These are phyloP conservation scores for Rafetus swinhoei DNA, from an alignment of 2,113 vertebrate genomes.

Conservation along the genomic window DNA sequence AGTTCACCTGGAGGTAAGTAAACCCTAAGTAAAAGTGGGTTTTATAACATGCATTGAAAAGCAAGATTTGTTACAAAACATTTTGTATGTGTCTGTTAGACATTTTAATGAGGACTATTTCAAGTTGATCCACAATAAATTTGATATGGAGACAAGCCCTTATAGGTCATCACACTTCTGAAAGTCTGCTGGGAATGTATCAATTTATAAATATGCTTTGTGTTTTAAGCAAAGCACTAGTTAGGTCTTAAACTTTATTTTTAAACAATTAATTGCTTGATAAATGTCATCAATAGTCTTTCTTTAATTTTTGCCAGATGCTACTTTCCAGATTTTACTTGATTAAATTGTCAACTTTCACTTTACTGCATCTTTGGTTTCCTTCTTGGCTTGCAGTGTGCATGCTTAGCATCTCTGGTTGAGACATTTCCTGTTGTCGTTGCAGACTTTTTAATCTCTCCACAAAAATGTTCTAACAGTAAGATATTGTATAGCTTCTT, in stretches of 20 bases:
- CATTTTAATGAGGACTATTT: background rate
- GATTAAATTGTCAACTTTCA: background rate
- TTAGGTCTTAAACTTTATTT: background rate
- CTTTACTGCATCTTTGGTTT: background rate
- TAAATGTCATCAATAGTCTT: background rate
- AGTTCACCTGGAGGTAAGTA: background rate
- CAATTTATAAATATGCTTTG: background rate
- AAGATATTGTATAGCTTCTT: background rate
- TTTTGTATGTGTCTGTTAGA: background rate
- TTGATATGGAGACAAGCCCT: background rate
- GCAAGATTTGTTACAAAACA: background rate
- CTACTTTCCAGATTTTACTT: background rate
- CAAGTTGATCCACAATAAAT: background rate
- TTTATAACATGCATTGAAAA: background rate
- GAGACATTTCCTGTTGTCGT: background rate
- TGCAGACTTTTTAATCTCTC: background rate
- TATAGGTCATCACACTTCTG: background rate
- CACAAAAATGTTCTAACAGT: background rate
- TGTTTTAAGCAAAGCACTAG: background rate
- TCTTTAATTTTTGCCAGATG: background rate
- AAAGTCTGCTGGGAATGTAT: background rate
- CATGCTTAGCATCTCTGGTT: fast-evolving
- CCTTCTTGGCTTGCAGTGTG: background rate
- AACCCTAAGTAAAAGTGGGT: background rate
- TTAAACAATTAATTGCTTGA: background rate